phyloP scores from a whole-genome alignment of 2,888 invertebrate genomes.

The Alcis repandata region DNA sequence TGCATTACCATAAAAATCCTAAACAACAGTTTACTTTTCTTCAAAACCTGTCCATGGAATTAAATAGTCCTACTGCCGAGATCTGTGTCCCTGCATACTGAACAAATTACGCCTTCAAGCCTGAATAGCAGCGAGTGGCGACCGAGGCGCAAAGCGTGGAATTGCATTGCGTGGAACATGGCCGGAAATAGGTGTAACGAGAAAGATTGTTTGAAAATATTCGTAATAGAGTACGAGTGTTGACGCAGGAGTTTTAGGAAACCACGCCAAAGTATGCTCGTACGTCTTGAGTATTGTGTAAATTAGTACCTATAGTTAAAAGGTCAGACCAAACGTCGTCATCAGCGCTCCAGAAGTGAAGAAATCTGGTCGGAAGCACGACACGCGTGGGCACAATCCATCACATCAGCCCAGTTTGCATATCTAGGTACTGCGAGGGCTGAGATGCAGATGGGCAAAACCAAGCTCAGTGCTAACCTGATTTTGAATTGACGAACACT shows the following conservation, averaged over 20 bases:
- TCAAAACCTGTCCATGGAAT: too few relatives aligned
- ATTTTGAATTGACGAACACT: slow-evolving; percentile 99
- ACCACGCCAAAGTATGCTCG: slow-evolving; percentile 15
- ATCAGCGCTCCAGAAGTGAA: background rate
- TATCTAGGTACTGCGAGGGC: too few relatives aligned
- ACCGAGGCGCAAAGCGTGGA: slow-evolving; percentile 9
- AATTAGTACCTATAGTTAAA: background rate
- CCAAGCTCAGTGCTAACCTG: slow-evolving; percentile 78
- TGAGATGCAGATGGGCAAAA: too few relatives aligned
- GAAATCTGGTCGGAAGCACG: too few relatives aligned
- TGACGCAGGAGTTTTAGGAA: slow-evolving; percentile 25
- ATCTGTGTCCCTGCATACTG: too few relatives aligned
- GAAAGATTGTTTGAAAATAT: slow-evolving; percentile 25
- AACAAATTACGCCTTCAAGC: background rate
- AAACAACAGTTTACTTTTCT: background rate
- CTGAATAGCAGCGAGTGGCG: background rate
- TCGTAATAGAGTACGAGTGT: background rate
- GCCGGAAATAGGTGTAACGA: slow-evolving; percentile 23
- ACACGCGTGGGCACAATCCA: too few relatives aligned
- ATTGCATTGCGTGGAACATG: background rate
- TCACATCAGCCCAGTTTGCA: too few relatives aligned
- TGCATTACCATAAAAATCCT: background rate
- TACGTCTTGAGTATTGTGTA: background rate
- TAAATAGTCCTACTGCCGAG: too few relatives aligned
- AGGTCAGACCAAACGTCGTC: too few relatives aligned